Conservation (phyloP, 2,797 vertebrate genomes). For the Alosa sapidissima region DNA sequence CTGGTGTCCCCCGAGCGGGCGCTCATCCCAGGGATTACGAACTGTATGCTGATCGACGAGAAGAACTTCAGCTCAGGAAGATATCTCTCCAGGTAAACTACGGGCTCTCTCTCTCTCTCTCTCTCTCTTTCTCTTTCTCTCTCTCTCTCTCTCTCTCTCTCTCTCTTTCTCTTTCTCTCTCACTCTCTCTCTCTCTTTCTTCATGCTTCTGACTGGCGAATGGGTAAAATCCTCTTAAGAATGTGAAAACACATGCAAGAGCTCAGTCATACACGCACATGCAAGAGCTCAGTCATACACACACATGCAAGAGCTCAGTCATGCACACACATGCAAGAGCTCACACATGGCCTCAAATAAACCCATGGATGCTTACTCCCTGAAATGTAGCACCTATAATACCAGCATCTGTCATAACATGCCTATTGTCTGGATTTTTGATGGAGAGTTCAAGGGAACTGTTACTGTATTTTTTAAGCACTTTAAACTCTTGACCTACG, state of each 20-base stretch:
- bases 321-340: neutral
- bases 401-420: neutral
- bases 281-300: neutral
- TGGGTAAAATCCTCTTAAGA: neutral
- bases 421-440: neutral
- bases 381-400: neutral
- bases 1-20: slow-evolving; percentile 85
- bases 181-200: no score
- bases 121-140: no score
- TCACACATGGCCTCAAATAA: neutral
- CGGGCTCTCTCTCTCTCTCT: no score
- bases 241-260: neutral
- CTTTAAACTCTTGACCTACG: neutral
- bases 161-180: no score
- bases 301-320: neutral
- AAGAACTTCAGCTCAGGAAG: slow-evolving; percentile 87
- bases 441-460: neutral
- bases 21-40: slow-evolving; percentile 91
- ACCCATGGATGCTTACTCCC: neutral
- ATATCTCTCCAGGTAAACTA: slow-evolving; percentile 89
- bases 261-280: neutral
- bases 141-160: no score
- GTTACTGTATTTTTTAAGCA: no score
- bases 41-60: slow-evolving; percentile 86
- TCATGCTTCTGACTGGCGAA: neutral